Percentiles rank a stretch among this genome's conserved stretches.
Conservation (phyloP, 2,797 vertebrate species). For the Sphaeramia orbicularis region DNA sequence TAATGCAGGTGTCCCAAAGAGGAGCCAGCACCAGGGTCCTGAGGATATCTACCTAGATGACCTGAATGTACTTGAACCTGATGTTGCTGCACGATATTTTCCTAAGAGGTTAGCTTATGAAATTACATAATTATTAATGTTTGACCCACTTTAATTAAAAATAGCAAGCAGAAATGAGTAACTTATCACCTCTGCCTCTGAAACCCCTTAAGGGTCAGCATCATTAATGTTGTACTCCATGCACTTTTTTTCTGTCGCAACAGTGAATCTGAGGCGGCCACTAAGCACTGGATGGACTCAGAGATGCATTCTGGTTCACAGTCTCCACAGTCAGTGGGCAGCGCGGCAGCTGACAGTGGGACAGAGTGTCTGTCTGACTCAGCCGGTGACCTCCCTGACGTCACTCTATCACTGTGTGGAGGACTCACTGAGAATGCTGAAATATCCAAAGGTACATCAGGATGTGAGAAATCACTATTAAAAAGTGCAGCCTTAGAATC, state of each 20-base stretch:
- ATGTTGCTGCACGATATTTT: slow-evolving; percentile 96
- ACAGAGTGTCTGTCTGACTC: slow-evolving; percentile 98
- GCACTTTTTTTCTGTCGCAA: slow-evolving; percentile 16
- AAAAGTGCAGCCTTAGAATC: slow-evolving; percentile 29
- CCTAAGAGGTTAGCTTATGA: slow-evolving; percentile 89
- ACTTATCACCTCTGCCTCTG: background rate
- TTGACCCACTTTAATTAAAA: slow-evolving; percentile 32
- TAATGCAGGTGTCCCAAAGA: slow-evolving; percentile 91
- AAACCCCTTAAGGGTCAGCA: background rate
- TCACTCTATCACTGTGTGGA: slow-evolving; percentile 96
- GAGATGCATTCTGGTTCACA: slow-evolving; percentile 93
- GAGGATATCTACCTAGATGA: slow-evolving; percentile 98
- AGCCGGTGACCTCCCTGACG: slow-evolving; percentile 94
- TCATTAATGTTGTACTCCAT: slow-evolving; percentile 1
- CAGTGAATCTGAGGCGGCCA: slow-evolving; percentile 91
- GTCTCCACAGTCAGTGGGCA: slow-evolving; percentile 96
- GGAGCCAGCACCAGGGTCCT: slow-evolving; percentile 97
- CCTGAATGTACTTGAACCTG: slow-evolving; percentile 94
- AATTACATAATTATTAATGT: slow-evolving; percentile 19
- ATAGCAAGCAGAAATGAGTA: background rate
- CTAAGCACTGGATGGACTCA: slow-evolving; percentile 93
- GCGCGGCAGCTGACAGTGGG: slow-evolving; percentile 96
- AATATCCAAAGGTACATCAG: slow-evolving; percentile 93
- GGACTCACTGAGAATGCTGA: slow-evolving; percentile 95
- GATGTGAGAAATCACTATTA: slow-evolving; percentile 11